phyloP scores from a whole-genome alignment of 2,113 vertebrate species.

The Aleadryas rufinucha region DNA sequence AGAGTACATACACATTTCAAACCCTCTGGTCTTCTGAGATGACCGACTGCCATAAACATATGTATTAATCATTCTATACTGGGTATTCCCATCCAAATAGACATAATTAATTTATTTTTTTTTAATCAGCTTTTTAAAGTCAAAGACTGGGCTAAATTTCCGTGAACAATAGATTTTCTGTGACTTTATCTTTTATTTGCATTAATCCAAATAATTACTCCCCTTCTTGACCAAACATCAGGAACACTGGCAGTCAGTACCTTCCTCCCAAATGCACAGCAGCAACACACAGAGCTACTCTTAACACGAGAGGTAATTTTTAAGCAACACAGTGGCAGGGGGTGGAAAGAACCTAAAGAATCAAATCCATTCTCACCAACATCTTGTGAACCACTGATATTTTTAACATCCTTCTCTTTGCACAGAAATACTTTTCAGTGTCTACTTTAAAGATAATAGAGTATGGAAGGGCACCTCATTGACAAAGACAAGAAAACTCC shows the following conservation, averaged over 20 bases:
- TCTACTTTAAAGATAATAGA: background rate
- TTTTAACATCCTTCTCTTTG: background rate
- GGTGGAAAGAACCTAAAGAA: background rate
- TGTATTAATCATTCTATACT: background rate
- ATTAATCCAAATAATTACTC: background rate
- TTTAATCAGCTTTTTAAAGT: background rate
- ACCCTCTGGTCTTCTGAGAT: background rate
- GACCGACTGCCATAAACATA: background rate
- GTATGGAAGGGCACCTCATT: background rate
- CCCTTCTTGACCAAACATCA: background rate
- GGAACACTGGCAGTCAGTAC: background rate
- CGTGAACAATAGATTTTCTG: background rate
- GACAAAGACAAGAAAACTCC: background rate
- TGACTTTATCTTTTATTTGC: background rate
- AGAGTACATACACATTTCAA: background rate
- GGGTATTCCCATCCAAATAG: background rate
- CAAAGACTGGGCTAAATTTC: background rate
- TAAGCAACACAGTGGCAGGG: background rate
- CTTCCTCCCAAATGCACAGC: background rate
- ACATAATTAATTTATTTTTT: background rate
- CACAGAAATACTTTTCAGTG: background rate
- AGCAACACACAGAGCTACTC: background rate
- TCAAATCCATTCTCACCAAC: background rate
- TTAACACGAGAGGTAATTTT: background rate
- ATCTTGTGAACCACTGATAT: background rate